phyloP scores from a whole-genome alignment of 2,888 invertebrate species.

The Apotomis betuletana region DNA sequence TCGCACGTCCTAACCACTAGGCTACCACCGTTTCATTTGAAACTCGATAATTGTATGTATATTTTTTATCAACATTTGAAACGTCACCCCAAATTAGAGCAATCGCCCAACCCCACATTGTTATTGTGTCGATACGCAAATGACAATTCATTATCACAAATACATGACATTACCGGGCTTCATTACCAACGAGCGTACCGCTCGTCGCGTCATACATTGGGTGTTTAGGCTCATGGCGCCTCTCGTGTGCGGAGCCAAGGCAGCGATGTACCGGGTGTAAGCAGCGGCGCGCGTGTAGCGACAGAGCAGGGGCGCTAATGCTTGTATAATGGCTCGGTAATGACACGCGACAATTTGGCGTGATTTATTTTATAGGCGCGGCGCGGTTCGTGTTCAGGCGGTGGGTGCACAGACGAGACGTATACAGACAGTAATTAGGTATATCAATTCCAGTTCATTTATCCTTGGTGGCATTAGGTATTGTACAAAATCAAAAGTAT shows the following conservation, averaged over 20 bases:
- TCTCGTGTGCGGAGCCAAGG: neutral
- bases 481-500: too few species aligned
- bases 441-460: too few species aligned
- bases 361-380: conserved; percentile 22
- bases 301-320: conserved; percentile 17
- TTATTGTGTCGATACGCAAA: conserved; percentile 40
- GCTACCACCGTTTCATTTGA: too few species aligned
- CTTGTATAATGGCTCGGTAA: conserved; percentile 36
- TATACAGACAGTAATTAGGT: too few species aligned
- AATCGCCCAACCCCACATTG: conserved; percentile 17
- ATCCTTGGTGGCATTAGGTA: too few species aligned
- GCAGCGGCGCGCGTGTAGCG: neutral
- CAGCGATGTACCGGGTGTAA: neutral
- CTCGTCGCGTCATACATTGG: neutral
- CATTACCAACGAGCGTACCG: neutral
- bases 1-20: too few species aligned
- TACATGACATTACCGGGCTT: conserved; percentile 31
- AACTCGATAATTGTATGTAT: neutral
- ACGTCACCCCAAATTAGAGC: conserved; percentile 31
- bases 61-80: conserved; percentile 3
- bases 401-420: too few species aligned
- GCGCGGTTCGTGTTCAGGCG: neutral
- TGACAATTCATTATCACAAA: conserved; percentile 39
- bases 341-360: conserved; percentile 34
- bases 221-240: neutral